phyloP scores from a whole-genome alignment of 2,888 invertebrate species.

The Eilema sororculum region DNA sequence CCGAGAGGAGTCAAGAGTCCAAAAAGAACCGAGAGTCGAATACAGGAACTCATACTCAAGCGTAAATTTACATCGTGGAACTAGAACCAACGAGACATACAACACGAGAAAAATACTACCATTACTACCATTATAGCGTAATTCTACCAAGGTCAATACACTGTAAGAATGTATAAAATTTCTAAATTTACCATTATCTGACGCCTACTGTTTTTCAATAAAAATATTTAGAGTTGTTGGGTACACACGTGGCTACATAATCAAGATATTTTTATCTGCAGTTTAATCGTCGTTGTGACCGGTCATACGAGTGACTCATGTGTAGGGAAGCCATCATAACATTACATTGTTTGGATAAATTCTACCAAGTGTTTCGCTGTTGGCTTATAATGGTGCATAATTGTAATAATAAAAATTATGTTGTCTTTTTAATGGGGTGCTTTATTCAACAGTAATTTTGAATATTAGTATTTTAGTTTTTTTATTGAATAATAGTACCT shows the following conservation, averaged over 20 bases:
- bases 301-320: conserved; percentile 58
- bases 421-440: too few species aligned
- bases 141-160: conserved; percentile 20
- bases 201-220: conserved; percentile 29
- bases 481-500: too few species aligned
- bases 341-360: conserved; percentile 6
- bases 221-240: conserved; percentile 22
- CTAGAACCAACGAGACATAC: neutral
- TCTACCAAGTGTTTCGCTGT: neutral
- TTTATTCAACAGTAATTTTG: too few species aligned
- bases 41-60: neutral
- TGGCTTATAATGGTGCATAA: too few species aligned
- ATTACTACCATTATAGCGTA: neutral
- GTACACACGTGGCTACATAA: conserved; percentile 54
- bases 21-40: neutral
- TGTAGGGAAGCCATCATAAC: conserved; percentile 13
- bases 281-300: conserved; percentile 56
- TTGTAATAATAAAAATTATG: too few species aligned
- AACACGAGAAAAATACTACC: neutral
- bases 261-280: conserved; percentile 59
- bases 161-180: conserved; percentile 13
- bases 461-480: too few species aligned
- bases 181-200: conserved; percentile 20
- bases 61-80: neutral
- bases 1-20: too few species aligned